Base-by-base conservation (phyloP, 2,797 vertebrate species). In the Ispidina picta region DNA sequence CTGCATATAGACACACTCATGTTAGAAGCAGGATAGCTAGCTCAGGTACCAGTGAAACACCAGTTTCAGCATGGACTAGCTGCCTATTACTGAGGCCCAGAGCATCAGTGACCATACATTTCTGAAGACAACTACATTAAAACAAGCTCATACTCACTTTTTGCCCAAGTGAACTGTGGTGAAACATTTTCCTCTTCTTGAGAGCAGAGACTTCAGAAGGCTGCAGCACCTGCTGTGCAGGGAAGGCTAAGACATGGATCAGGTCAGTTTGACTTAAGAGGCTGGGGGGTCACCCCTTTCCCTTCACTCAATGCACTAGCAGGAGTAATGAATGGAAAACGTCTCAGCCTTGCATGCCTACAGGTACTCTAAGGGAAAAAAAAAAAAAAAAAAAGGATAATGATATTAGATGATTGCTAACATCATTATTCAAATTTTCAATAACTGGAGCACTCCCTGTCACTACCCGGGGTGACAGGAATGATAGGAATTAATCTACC, bases 111-210 rank as follows among this genome's bases (percentile, higher is more conserved):
- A 51, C 0, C 1, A 6, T 22, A 20, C 15, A 23, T 69, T 74
- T 80, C 29, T 79, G 41, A 86, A 72, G 35, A 22, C 18, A n/a
- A 18, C 51, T 35, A 25, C 26, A 29, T 49, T 37, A 60, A 65
- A 71, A 18, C 10, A 39, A 71, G 17, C 8, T 66, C 52, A 69
- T 51, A 73, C 29, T 6, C 29, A 56, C 43, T 43, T 14, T 49
- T 64, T 3, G 2, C 19, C 6, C 1, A 3, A 14, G 14, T 31
- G 33, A 59, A 43, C 3, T 29, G 19, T 16, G 5, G n/a, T 37
- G 54, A 23, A 86, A 29, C 5, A 8, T 20, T 29, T 48, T 65
- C 41, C 14, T 65, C 6, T 28, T 33, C 35, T 29, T 37, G 26
- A 49, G 3, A 75, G 4, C 9, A 48, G 33, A 79, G 31, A 58